These are phyloP conservation scores for Amblyraja radiata DNA, from an alignment of 2,797 vertebrate genomes.

Conservation along the genomic window DNA sequence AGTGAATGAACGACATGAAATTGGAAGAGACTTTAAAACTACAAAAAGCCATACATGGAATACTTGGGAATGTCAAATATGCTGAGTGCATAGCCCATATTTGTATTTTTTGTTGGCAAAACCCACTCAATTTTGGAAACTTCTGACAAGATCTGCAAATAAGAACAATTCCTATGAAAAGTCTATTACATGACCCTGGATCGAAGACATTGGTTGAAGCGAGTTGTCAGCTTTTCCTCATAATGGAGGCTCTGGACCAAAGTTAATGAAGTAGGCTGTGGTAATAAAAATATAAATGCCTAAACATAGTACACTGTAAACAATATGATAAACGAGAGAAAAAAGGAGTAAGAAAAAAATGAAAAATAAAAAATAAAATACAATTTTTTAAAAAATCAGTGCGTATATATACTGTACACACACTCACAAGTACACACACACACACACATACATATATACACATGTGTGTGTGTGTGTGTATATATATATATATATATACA, in stretches of 20 bases:
- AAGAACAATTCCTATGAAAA: neutral
- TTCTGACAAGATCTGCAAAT: neutral
- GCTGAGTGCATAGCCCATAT: neutral
- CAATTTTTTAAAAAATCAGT: too few species aligned
- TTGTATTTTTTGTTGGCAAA: neutral
- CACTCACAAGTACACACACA: too few species aligned
- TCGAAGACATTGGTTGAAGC: neutral
- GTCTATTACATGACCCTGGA: neutral
- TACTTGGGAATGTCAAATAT: neutral
- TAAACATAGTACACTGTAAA: too few species aligned
- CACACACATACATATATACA: too few species aligned
- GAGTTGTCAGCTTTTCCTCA: neutral
- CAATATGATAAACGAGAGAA: too few species aligned
- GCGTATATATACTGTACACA: too few species aligned
- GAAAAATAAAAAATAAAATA: too few species aligned
- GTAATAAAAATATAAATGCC: neutral
- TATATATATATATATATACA: too few species aligned
- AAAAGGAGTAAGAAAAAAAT: too few species aligned
- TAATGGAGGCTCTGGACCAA: neutral
- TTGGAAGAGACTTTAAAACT: neutral
- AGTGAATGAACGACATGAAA: neutral
- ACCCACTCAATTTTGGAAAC: neutral
- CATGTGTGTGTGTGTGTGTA: too few species aligned
- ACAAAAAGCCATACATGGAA: neutral
- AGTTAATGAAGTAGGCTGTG: neutral